Base-by-base conservation (phyloP, 2,888 invertebrate genomes). In the Dynastes hyllus region DNA sequence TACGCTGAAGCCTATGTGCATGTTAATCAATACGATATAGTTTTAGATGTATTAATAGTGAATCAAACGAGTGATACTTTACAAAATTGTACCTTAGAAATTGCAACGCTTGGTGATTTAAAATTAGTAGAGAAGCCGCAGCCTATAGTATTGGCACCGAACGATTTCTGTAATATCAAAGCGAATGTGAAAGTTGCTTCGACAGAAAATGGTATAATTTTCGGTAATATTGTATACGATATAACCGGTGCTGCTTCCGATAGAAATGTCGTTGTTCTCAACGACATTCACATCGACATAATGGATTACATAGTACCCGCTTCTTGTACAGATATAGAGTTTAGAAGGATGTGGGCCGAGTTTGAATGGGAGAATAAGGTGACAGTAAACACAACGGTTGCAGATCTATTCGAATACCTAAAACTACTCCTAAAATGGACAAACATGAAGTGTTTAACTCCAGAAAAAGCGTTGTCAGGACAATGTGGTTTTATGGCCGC, bases 301-400 rank as follows among this genome's bases (percentile, higher is more conserved):
- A 98, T 99, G 96, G 99, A 99, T 91, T 98, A 98, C 90, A 98
- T 98, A 86, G 95, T 98, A 86, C 98, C 98, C 27, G 98, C 98
- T 16, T 90, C 92, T 58, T 99, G 99, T 89, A 96, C 95, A 76
- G 99, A 99, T 89, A 94, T 95, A 0, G 99, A 99, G 90, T 99
- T 99, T 92, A 91, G 99, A 5, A 95, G 96, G 90, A 99, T 99
- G 99, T 99, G 99, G 99, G 97, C 98, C 2, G 99, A 99, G 91
- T 99, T 99, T 90, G 99, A 99, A 90, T 99, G 99, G 99, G 99
- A 99, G 91, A 99, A 99, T 90, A 99, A 99, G 93, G 98, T 85
- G 2, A 83, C 85, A 4, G 85, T 85, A 4, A 83, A 97, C 88
- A 99, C 99, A 0, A 94, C 94, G 71, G 93, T 99, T 82, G 95